Conservation (phyloP, 2,113 vertebrate genomes). For the Paracanthobrama guichenoti region DNA sequence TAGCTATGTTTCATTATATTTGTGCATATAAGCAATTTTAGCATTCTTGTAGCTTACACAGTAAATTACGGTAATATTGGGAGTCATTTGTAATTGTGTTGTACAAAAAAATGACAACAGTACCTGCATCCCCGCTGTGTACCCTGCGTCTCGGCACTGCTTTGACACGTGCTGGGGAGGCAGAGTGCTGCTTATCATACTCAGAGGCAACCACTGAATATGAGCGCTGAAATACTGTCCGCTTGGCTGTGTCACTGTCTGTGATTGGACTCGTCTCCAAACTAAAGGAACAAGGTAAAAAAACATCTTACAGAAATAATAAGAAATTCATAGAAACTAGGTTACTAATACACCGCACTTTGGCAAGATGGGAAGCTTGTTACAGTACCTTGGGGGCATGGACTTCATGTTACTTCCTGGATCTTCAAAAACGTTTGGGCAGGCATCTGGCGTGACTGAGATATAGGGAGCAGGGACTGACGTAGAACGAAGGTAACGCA, state of each 20-base stretch:
- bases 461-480: slow-evolving; percentile 97
- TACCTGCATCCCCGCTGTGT: slow-evolving; percentile 97
- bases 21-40: neutral
- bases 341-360: neutral
- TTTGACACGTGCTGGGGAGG: slow-evolving; percentile 92
- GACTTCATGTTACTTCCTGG: slow-evolving; percentile 99
- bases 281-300: slow-evolving; percentile 68
- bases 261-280: slow-evolving; percentile 98
- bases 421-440: slow-evolving; percentile 97
- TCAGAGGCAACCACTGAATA: slow-evolving; percentile 98
- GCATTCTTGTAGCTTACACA: neutral
- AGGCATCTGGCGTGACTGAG: slow-evolving; percentile 96
- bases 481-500: slow-evolving; percentile 95
- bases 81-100: neutral
- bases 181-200: slow-evolving; percentile 97
- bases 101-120: slow-evolving; percentile 26
- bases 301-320: neutral
- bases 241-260: slow-evolving; percentile 93
- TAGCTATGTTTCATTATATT: neutral
- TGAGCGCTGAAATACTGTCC: slow-evolving; percentile 96
- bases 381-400: slow-evolving; percentile 94
- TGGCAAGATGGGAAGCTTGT: neutral
- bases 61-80: neutral
- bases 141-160: slow-evolving; percentile 94
- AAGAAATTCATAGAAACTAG: neutral